Evolutionary conservation across 1,140 invertebrate genomes (phyloP).

Genomic region (Heliconius nattereri): DNA sequence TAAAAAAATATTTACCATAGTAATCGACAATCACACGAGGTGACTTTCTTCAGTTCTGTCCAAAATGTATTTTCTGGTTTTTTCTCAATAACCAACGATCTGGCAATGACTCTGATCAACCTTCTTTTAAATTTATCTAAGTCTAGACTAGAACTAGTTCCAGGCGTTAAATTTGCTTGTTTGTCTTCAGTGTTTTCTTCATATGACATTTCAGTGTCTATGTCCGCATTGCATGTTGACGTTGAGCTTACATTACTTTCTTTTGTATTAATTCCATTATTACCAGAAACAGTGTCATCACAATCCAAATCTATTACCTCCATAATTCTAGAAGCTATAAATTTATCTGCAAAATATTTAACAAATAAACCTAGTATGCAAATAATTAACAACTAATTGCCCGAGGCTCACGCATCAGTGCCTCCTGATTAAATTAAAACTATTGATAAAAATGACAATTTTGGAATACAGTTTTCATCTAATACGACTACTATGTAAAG

Average conservation of each 20-base stretch:
- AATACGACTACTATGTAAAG: too few species aligned
- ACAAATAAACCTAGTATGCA: background rate
- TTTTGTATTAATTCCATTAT: background rate
- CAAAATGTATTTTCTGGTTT: conserved; percentile 52
- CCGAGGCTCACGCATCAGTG: too few species aligned
- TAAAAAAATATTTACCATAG: conserved; percentile 54
- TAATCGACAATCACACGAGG: conserved; percentile 54
- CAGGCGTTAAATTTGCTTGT: background rate
- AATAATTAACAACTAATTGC: background rate
- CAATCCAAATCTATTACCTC: background rate
- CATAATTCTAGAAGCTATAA: background rate
- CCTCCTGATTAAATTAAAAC: too few species aligned
- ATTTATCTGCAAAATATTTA: background rate
- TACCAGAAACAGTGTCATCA: background rate
- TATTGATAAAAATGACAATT: too few species aligned
- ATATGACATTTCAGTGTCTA: background rate
- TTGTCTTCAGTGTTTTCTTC: background rate
- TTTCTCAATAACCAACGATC: conserved; percentile 44
- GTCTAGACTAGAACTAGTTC: background rate
- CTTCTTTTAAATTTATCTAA: conserved; percentile 67
- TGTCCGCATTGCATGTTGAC: background rate
- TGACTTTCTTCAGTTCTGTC: conserved; percentile 51
- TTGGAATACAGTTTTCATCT: too few species aligned
- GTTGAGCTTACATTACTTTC: background rate
- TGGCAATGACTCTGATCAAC: conserved; percentile 56